These are phyloP conservation scores for Cerceris rybyensis DNA, from an alignment of 2,888 invertebrate species.

Conservation along the genomic window DNA sequence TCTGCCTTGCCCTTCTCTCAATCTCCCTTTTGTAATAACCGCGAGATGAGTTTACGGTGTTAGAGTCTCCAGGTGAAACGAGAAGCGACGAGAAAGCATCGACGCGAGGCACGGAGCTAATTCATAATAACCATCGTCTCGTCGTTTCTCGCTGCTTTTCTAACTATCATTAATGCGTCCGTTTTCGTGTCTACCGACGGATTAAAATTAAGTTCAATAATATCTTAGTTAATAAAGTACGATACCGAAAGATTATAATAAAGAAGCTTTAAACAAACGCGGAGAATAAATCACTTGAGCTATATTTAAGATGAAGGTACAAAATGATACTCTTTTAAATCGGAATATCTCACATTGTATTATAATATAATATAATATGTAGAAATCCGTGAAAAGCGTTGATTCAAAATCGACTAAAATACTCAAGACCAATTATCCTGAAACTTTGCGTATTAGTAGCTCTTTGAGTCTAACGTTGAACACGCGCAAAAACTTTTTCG, in stretches of 20 bases:
- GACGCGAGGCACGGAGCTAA: slow-evolving; percentile 53
- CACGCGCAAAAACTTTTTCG: too few species aligned
- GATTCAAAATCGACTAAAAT: too few species aligned
- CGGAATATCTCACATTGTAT: too few species aligned
- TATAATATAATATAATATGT: too few species aligned
- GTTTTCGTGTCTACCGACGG: not conserved
- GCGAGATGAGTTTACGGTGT: slow-evolving; percentile 69
- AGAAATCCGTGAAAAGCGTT: too few species aligned
- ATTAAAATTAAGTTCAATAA: not conserved
- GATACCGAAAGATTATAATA: not conserved
- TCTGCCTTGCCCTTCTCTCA: slow-evolving; percentile 51
- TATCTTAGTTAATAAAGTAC: not conserved
- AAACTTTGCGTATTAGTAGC: too few species aligned
- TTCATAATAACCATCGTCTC: slow-evolving; percentile 57
- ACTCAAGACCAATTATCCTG: too few species aligned
- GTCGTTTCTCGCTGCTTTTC: slow-evolving; percentile 21
- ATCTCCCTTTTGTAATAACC: slow-evolving; percentile 71
- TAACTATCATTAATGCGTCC: slow-evolving; percentile 17
- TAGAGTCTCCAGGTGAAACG: slow-evolving; percentile 49
- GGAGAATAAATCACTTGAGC: too few species aligned
- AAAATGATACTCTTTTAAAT: too few species aligned
- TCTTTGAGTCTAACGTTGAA: too few species aligned
- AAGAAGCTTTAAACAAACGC: too few species aligned
- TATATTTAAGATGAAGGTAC: too few species aligned
- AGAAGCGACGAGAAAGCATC: slow-evolving; percentile 55